These are phyloP conservation scores for Mormyrus proboscirostris DNA, from an alignment of 2,797 vertebrate genomes.

Conservation along the genomic window DNA sequence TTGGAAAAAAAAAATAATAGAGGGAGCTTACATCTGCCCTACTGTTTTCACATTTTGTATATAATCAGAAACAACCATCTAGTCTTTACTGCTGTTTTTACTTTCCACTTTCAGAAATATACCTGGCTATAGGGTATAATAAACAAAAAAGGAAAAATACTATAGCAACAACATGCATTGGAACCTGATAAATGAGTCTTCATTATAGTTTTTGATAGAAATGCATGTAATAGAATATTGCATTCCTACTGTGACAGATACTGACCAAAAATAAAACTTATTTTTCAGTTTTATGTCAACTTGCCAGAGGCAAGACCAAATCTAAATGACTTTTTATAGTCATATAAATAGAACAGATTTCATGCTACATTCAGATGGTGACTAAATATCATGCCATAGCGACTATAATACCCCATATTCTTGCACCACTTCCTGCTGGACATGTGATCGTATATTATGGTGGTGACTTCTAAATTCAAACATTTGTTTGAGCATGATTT, in stretches of 20 bases:
- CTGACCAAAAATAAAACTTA: background rate
- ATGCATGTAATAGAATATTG: background rate
- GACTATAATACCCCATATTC: background rate
- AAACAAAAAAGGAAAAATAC: background rate
- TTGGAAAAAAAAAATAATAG: no score
- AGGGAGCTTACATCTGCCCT: background rate
- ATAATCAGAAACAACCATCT: background rate
- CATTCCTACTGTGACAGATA: background rate
- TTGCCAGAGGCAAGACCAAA: background rate
- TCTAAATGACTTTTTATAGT: background rate
- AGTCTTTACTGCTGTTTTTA: background rate
- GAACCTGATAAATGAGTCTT: background rate
- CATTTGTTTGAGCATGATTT: no score
- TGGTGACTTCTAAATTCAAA: no score
- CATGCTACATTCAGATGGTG: background rate
- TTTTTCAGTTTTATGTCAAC: background rate
- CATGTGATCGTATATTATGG: background rate
- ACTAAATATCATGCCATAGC: background rate
- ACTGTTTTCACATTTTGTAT: background rate
- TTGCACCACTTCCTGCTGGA: background rate
- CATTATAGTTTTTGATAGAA: background rate
- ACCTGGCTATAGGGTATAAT: background rate
- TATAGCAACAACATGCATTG: background rate
- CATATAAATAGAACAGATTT: background rate
- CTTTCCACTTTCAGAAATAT: background rate